phyloP scores from a whole-genome alignment of 2,113 vertebrate genomes.

The Galeopterus variegatus region DNA sequence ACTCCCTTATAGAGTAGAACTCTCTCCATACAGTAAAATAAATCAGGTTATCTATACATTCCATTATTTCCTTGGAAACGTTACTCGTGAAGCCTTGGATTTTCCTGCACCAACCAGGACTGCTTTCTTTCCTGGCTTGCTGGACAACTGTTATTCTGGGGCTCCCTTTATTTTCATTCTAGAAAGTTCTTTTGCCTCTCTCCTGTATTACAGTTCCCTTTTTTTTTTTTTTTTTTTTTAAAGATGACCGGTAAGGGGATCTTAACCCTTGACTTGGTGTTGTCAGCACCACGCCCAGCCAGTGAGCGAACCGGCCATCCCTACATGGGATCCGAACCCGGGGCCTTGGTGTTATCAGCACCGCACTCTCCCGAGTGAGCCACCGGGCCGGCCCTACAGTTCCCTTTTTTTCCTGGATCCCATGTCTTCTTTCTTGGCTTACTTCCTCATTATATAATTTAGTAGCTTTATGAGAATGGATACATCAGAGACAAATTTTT shows the following conservation, averaged over 20 bases:
- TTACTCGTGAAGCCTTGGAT: background rate
- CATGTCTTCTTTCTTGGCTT: conserved; percentile 16
- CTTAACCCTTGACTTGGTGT: no score
- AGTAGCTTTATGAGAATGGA: conserved; percentile 30
- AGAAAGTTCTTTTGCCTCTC: conserved; percentile 36
- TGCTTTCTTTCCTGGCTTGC: background rate
- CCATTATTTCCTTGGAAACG: conserved; percentile 27
- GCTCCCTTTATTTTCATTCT: background rate
- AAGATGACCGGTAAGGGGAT: no score
- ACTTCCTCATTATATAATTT: background rate
- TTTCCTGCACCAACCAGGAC: background rate
- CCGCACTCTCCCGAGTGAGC: no score
- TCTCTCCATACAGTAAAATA: background rate
- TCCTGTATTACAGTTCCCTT: background rate
- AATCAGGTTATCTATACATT: background rate
- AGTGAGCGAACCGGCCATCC: no score
- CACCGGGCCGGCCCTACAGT: no score
- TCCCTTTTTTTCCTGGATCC: background rate
- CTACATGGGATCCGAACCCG: no score
- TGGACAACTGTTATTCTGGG: background rate
- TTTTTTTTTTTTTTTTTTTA: no score
- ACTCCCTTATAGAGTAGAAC: background rate
- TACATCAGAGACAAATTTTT: background rate
- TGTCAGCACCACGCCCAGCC: no score
- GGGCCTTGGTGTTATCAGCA: no score